phyloP scores from a whole-genome alignment of 1,140 invertebrate species.

The Panagrolaimus sp. region DNA sequence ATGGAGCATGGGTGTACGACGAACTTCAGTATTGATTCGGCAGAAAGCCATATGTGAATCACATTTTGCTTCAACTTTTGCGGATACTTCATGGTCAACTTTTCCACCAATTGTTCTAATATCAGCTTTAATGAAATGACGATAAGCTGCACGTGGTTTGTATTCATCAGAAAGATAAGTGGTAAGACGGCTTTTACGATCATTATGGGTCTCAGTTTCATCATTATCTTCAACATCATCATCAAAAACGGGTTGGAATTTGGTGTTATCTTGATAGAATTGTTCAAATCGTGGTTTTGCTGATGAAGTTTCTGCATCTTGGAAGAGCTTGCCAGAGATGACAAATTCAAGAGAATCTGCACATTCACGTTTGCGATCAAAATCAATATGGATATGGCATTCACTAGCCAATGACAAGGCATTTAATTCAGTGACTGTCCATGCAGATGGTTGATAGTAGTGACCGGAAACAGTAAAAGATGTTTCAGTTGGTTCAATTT shows the following conservation, averaged over 20 bases:
- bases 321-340: neutral
- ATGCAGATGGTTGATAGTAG: too few species aligned
- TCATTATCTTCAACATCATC: neutral
- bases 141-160: neutral
- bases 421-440: too few species aligned
- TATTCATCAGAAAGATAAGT: neutral
- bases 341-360: too few species aligned
- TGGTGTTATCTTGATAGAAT: neutral
- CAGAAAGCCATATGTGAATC: slow-evolving; percentile 11
- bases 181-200: neutral
- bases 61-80: neutral
- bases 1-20: slow-evolving; percentile 13
- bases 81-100: neutral
- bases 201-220: too few species aligned
- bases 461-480: too few species aligned
- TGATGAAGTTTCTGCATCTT: neutral
- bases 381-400: too few species aligned
- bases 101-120: neutral
- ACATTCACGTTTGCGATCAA: too few species aligned
- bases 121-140: neutral
- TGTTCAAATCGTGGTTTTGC: neutral
- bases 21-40: slow-evolving; percentile 11
- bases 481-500: neutral
- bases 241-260: neutral
- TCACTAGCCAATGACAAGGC: too few species aligned